Evolutionary conservation across 2,888 invertebrate genomes (phyloP).

Genomic region (Metalampra italica): DNA sequence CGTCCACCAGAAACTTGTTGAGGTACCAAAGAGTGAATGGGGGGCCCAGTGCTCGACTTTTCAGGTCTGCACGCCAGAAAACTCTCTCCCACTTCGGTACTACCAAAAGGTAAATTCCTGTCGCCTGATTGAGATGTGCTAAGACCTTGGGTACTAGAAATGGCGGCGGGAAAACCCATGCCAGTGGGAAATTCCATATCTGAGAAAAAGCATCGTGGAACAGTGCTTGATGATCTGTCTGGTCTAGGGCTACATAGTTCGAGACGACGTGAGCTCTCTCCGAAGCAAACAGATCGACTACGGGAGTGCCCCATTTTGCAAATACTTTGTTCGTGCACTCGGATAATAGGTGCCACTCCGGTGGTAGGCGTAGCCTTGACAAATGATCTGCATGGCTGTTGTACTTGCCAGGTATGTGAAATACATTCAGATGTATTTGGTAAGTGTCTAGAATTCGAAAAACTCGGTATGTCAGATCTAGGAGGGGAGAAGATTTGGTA

Average conservation of each 20-base stretch:
- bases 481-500: conserved; percentile 19
- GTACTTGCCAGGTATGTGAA: conserved; percentile 21
- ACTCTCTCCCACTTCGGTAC: conserved; percentile 15
- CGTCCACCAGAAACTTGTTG: conserved; percentile 3
- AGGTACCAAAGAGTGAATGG: conserved; percentile 11
- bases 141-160: conserved; percentile 13
- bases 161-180: conserved; percentile 21
- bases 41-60: conserved; percentile 7
- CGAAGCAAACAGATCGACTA: conserved; percentile 18
- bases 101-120: conserved; percentile 12
- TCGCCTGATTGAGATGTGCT: conserved; percentile 10
- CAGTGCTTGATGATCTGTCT: conserved; percentile 10
- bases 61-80: conserved; percentile 17
- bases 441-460: conserved; percentile 12
- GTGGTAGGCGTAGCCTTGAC: conserved; percentile 12
- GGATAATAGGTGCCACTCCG: conserved; percentile 23
- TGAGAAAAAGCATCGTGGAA: conserved; percentile 15
- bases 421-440: conserved; percentile 13
- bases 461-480: conserved; percentile 16
- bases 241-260: conserved; percentile 13
- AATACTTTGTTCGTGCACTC: conserved; percentile 12
- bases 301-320: conserved; percentile 14
- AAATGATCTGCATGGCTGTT: conserved; percentile 22
- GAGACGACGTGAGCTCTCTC: conserved; percentile 9
- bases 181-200: conserved; percentile 16